Conservation (phyloP, 2,797 vertebrate genomes). For the Chiroxiphia lanceolata region DNA sequence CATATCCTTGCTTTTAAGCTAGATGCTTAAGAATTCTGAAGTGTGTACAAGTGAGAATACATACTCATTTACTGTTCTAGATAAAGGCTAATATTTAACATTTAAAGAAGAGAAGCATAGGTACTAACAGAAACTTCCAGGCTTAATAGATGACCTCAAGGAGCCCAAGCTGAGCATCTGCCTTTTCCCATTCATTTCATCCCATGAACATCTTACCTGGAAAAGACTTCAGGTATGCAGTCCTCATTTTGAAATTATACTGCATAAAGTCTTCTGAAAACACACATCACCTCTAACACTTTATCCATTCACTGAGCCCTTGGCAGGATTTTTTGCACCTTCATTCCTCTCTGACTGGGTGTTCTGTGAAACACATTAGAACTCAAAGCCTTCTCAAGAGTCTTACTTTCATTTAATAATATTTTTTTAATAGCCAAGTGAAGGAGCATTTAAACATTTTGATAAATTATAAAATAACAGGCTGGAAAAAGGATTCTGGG, state of each 20-base stretch:
- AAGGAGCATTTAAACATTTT: constrained; percentile 12
- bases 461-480: constrained; percentile 34
- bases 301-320: constrained; percentile 19
- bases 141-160: neutral
- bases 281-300: constrained; percentile 5
- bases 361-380: constrained; percentile 39
- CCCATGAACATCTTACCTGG: neutral
- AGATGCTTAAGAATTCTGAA: neutral
- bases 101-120: neutral
- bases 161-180: neutral
- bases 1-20: neutral
- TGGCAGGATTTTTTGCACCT: constrained; percentile 47
- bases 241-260: constrained; percentile 3
- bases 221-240: neutral
- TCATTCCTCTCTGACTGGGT: constrained; percentile 20
- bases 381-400: constrained; percentile 25
- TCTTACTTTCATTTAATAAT: constrained; percentile 44
- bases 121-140: neutral
- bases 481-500: neutral
- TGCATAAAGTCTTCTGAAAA: constrained; percentile 6
- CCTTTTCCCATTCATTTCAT: neutral
- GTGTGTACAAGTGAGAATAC: neutral
- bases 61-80: neutral
- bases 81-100: neutral
- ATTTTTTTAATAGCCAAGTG: constrained; percentile 23